These are phyloP conservation scores for Altica lythri DNA, from an alignment of 2,888 invertebrate species.

Conservation along the genomic window DNA sequence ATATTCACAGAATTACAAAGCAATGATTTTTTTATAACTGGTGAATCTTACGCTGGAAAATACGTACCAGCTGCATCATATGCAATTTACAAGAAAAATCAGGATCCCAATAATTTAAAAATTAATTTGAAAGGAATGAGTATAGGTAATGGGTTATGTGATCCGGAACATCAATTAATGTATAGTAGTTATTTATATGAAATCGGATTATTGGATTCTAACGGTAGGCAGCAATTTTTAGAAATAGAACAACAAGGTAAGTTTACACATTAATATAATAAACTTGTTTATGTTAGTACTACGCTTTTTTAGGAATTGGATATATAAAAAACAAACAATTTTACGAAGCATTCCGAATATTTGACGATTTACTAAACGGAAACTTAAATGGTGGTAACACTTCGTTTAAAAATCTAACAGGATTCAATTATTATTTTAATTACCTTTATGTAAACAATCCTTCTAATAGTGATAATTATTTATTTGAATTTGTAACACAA, in stretches of 20 bases:
- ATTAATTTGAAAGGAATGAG: constrained; percentile 72
- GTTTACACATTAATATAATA: not conserved
- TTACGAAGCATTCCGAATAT: not conserved
- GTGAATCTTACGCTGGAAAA: constrained; percentile 86
- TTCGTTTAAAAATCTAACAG: too few relatives aligned
- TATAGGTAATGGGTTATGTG: constrained; percentile 76
- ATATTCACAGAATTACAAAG: constrained; percentile 73
- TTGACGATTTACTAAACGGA: not conserved
- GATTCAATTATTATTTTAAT: too few relatives aligned
- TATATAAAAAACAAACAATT: not conserved
- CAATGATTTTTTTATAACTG: constrained; percentile 82
- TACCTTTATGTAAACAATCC: not conserved
- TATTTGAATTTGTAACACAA: not conserved
- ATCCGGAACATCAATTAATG: constrained; percentile 72
- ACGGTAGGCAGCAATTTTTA: constrained; percentile 55
- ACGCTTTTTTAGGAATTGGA: not conserved
- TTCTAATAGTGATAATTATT: not conserved
- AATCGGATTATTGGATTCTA: constrained; percentile 68
- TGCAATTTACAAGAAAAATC: not conserved
- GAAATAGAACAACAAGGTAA: constrained; percentile 35
- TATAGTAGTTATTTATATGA: constrained; percentile 75
- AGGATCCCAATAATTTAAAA: constrained; percentile 50
- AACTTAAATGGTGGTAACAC: too few relatives aligned
- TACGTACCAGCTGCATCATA: constrained; percentile 74
- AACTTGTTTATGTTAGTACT: not conserved